Evolutionary conservation across 2,888 invertebrate genomes (phyloP).

Genomic region (Diaperis boleti): DNA sequence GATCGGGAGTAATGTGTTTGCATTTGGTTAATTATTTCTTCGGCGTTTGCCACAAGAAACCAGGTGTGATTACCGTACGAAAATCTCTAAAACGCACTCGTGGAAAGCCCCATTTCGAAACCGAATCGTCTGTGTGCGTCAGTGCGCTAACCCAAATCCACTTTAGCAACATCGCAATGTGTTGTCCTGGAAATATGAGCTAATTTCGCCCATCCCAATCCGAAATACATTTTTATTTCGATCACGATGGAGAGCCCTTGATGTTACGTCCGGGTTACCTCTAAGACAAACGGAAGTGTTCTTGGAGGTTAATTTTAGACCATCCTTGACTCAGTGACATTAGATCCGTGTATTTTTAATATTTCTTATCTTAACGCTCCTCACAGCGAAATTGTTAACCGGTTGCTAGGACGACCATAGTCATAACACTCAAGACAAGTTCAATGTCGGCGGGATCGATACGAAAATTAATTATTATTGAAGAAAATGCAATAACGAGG

Average conservation of each 20-base stretch:
- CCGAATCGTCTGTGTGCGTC: constrained; percentile 10
- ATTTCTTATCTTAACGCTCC: constrained; percentile 12
- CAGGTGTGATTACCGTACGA: too few species aligned
- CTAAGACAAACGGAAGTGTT: constrained; percentile 20
- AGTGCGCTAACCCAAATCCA: constrained; percentile 31
- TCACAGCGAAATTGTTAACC: constrained; percentile 18
- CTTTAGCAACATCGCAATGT: constrained; percentile 26
- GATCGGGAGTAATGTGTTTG: too few species aligned
- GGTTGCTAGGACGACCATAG: constrained; percentile 34
- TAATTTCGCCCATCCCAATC: constrained; percentile 22
- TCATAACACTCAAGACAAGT: constrained; percentile 32
- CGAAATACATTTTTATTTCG: constrained; percentile 34
- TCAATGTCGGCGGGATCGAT: constrained; percentile 32
- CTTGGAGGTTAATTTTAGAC: constrained; percentile 15
- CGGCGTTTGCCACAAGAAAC: too few species aligned
- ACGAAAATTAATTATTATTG: constrained; percentile 22
- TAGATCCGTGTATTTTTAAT: constrained; percentile 19
- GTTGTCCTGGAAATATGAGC: constrained; percentile 30
- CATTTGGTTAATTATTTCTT: too few species aligned
- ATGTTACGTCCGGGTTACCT: constrained; percentile 8
- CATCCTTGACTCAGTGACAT: constrained; percentile 36
- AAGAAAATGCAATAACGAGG: constrained; percentile 2
- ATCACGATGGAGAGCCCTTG: constrained; percentile 5
- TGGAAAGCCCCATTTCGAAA: too few species aligned
- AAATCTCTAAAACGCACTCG: too few species aligned